These are phyloP conservation scores for Andricus grossulariae DNA, from an alignment of 1,140 invertebrate genomes.

Conservation along the genomic window DNA sequence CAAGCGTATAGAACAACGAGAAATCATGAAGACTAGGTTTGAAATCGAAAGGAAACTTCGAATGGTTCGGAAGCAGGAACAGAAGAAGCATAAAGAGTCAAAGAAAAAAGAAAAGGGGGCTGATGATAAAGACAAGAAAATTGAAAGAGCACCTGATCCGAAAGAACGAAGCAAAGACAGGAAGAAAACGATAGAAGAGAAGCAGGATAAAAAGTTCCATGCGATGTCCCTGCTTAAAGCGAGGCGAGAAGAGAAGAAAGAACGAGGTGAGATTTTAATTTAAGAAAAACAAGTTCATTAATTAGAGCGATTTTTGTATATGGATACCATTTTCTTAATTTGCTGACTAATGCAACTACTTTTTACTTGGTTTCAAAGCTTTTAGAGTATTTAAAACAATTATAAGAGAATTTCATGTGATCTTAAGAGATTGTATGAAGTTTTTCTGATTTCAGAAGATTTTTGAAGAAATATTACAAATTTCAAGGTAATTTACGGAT, in stretches of 20 bases:
- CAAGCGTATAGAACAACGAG: constrained; percentile 94
- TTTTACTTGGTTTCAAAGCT: too few species aligned
- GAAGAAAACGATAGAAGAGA: constrained; percentile 93
- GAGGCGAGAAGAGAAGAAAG: constrained; percentile 88
- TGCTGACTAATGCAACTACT: too few species aligned
- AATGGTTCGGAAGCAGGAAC: constrained; percentile 88
- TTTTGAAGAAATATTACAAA: too few species aligned
- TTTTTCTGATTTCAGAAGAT: too few species aligned
- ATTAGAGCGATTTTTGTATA: too few species aligned
- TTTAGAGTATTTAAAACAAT: too few species aligned
- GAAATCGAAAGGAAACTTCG: constrained; percentile 97
- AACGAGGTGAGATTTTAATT: constrained; percentile 76
- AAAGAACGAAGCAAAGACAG: constrained; percentile 91
- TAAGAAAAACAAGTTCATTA: neutral
- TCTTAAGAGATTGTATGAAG: too few species aligned
- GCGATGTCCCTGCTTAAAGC: constrained; percentile 95
- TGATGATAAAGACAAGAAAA: constrained; percentile 74
- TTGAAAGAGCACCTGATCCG: constrained; percentile 79
- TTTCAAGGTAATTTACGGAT: too few species aligned
- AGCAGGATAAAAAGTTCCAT: constrained; percentile 91
- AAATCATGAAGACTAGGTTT: constrained; percentile 95
- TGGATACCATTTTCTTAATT: too few species aligned
- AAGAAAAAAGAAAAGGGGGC: constrained; percentile 79
- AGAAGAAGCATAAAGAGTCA: constrained; percentile 80
- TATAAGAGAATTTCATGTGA: too few species aligned